A percentile compares a stretch with the other conserved stretches of the same genome.
Evolutionary conservation across 1,140 invertebrate species (phyloP).

Genomic region (Agrypnia vestita): DNA sequence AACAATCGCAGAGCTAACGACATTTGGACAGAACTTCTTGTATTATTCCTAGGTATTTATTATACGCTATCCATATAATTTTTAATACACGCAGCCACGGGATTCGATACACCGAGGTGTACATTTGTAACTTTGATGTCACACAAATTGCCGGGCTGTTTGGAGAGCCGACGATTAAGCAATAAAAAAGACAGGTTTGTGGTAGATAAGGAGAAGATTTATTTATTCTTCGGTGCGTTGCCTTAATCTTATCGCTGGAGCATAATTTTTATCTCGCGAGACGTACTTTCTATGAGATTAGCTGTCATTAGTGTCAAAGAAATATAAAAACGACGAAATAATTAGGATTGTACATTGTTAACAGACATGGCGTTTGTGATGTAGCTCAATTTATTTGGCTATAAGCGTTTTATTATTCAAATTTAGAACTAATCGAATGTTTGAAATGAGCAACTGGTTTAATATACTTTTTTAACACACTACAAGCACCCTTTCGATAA

Average conservation of each 20-base stretch:
- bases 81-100: too few relatives aligned
- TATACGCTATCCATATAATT: too few relatives aligned
- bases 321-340: not conserved
- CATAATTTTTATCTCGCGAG: not conserved
- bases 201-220: slow-evolving; percentile 6
- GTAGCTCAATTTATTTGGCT: not conserved
- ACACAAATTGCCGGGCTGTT: not conserved
- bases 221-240: not conserved
- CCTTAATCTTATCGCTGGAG: not conserved
- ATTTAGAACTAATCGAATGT: slow-evolving; percentile 7
- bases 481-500: too few relatives aligned
- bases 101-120: too few relatives aligned
- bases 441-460: not conserved
- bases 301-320: not conserved
- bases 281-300: not conserved
- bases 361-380: not conserved
- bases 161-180: not conserved
- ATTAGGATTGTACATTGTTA: not conserved
- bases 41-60: too few relatives aligned
- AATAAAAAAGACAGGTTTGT: not conserved
- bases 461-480: too few relatives aligned
- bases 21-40: too few relatives aligned
- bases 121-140: not conserved
- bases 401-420: not conserved
- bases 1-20: too few relatives aligned